phyloP scores from a whole-genome alignment of 2,888 invertebrate genomes.

The Cyclophora punctaria region DNA sequence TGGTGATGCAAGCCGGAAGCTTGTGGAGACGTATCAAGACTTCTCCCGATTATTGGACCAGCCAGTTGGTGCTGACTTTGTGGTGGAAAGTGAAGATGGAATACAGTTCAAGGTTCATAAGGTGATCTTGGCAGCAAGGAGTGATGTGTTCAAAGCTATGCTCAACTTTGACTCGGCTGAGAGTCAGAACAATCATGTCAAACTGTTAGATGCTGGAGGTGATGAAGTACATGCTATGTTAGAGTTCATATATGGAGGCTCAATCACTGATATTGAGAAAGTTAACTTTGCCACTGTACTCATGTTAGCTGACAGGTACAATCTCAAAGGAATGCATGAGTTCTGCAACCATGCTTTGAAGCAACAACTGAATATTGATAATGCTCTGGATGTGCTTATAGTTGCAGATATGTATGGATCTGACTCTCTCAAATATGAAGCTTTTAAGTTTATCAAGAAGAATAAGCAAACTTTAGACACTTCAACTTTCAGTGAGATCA shows the following conservation, averaged over 20 bases:
- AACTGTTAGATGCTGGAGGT: conserved; percentile 45
- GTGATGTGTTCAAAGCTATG: conserved; percentile 68
- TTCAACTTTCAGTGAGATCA: conserved; percentile 44
- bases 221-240: conserved; percentile 50
- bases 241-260: conserved; percentile 58
- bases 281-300: conserved; percentile 45
- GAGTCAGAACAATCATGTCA: conserved; percentile 51
- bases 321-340: conserved; percentile 46
- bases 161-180: conserved; percentile 60
- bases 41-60: conserved; percentile 43
- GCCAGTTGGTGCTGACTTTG: conserved; percentile 55
- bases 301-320: conserved; percentile 54
- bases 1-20: no score
- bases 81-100: conserved; percentile 55
- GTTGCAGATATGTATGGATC: conserved; percentile 56
- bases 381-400: conserved; percentile 49
- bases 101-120: conserved; percentile 52
- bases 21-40: conserved; percentile 31
- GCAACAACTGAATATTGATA: conserved; percentile 42
- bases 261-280: conserved; percentile 42
- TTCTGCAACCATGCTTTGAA: conserved; percentile 43
- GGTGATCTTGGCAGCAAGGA: conserved; percentile 43
- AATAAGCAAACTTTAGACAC: conserved; percentile 38
- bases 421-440: conserved; percentile 37
- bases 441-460: conserved; percentile 52